Base-by-base conservation (phyloP, 2,797 vertebrate genomes). In the Chaetophractus vellerosus region DNA sequence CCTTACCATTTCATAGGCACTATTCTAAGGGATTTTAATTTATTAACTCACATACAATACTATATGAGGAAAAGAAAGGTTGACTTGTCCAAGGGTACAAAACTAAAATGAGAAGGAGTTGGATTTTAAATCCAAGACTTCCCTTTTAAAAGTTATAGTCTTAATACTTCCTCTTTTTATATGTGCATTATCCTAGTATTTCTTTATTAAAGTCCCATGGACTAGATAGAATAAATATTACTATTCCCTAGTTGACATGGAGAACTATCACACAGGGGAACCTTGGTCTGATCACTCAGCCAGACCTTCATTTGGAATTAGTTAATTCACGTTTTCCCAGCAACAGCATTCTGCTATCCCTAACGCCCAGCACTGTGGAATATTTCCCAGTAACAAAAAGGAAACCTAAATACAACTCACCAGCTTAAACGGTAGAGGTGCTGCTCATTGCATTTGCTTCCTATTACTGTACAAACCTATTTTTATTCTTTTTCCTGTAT, bases 101-200 rank as follows among this genome's bases (percentile, higher is more conserved):
- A 59, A 28, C 68, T 14, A 88, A 93, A 92, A 94, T 72, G 38
- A 38, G 38, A 19, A 71, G 83, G 87, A 52, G 23, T 48, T 80
- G 64, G n/a, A 48, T 63, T 92, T 94, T 23, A 72, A 90, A 64
- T 63, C 61, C 36, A 19, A 94, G 16, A 84, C 4, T 76, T 14
- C 10, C 24, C 24, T 89, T 92, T 80, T 50, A 90, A 68, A 11
- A 38, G 69, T 4, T 74, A 71, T 72, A 72, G 57, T 48, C 61
- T 69, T 82, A 76, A 91, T 5, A 48, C 50, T 55, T 6, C 28
- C 55, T 91, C 31, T 6, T 71, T 55, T 81, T 80, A 76, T 69
- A 38, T 55, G 50, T 36, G 4, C 12, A 68, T 79, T 86, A 63
- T 52, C 15, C 24, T 11, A 88, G 15, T 89, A 61, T 31, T 59